Percentiles rank a stretch among this genome's conserved stretches.
These are phyloP conservation scores for Lytechinus pictus DNA, from an alignment of 35 echinoderm and acorn worm genomes.

Conservation along the genomic window DNA sequence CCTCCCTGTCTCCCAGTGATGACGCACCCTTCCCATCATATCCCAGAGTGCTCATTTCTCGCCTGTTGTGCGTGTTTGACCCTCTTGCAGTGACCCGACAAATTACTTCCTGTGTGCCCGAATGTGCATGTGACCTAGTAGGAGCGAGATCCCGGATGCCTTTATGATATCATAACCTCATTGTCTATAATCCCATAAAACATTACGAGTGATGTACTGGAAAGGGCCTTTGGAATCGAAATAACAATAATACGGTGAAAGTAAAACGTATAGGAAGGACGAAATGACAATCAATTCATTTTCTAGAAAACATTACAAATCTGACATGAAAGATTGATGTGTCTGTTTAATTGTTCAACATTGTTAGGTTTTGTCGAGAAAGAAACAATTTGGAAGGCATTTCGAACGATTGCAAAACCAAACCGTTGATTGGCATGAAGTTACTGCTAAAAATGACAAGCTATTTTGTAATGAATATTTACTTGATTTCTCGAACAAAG, in stretches of 20 bases:
- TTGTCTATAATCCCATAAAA: not conserved
- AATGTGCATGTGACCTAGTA: not conserved
- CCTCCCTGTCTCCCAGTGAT: not conserved
- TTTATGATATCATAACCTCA: not conserved
- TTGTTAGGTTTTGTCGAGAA: no score
- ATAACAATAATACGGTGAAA: not conserved
- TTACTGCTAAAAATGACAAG: no score
- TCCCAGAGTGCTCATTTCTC: not conserved
- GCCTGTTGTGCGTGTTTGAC: not conserved
- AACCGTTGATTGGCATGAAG: no score
- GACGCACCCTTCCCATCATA: not conserved
- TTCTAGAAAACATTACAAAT: no score
- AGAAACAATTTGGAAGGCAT: no score
- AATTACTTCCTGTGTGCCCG: slow-evolving; percentile 8
- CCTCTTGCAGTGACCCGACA: not conserved
- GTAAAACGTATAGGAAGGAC: not conserved
- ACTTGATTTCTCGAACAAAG: no score
- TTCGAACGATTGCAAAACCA: no score
- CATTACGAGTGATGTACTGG: not conserved
- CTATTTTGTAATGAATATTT: no score
- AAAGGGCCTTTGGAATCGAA: not conserved
- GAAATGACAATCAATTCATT: no score
- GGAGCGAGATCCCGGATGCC: not conserved
- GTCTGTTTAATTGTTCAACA: no score
- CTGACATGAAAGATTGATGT: no score